Base-by-base conservation (phyloP, 2,888 invertebrate species). In the Stenichneumon culpator region DNA sequence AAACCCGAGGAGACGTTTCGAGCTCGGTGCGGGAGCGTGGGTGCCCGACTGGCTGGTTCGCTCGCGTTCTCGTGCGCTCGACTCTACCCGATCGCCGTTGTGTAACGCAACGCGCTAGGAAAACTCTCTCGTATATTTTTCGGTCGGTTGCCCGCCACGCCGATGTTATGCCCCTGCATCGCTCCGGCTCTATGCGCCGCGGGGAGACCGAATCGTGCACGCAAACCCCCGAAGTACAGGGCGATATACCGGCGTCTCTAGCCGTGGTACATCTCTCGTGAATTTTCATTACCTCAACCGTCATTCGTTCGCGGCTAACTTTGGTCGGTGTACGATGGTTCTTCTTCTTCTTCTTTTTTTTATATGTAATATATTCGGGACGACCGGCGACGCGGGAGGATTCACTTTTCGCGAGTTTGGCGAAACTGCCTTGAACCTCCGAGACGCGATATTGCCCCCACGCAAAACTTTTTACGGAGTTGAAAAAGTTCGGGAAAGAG, bases 11-110 rank as follows among this genome's bases (percentile, higher is more conserved):
- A 78, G 74, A 73, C 82, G 79, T 52, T 67, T 67, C 50, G 75
- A 50, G 74, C 28, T 75, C 36, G 63, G 63, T 32, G 57, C 22
- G 54, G 44, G 57, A 84, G 82, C 82, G 79, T 86, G 83, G 83
- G 83, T 83, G 86, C 87, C 80, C 70, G 79, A 77, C 85, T 82
- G 83, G 82, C 82, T 75, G 75, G 79, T 82, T 77, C 63, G 52
- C 32, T 25, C n/a, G 28, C 70, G 72, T 50, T 72, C 68, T 75
- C 52, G 52, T 83, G 25, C 67, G 16, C 75, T 74, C 69, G 75
- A 39, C 63, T 70, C 80, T 60, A 74, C 39, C 73, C 79, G 44
- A 68, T 81, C 78, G 78, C 69, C 44, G 69, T 81, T 82, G 81
- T 84, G 80, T 69, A 84, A 84, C 80, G 60, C 50, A 80, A 84